Evolutionary conservation across 2,113 vertebrate species (phyloP).

Genomic region (Dicaeum eximium): DNA sequence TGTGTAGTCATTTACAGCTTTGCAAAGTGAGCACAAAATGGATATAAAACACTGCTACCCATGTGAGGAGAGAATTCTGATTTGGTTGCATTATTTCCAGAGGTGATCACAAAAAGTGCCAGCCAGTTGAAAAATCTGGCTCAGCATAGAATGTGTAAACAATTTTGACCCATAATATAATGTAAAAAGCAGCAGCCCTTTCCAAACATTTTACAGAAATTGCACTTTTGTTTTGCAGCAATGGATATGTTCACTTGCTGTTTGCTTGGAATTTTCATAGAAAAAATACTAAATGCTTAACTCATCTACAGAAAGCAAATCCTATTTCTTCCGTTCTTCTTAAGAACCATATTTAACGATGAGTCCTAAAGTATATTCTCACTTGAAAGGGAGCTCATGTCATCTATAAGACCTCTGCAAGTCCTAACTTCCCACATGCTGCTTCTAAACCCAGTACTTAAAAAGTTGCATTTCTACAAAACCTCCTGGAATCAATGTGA

Average conservation of each 20-base stretch:
- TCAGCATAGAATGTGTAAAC: not conserved
- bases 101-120: not conserved
- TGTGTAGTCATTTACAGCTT: constrained; percentile 33
- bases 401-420: not conserved
- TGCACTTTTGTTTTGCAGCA: not conserved
- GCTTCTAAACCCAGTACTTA: not conserved
- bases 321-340: not conserved
- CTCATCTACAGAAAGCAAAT: not conserved
- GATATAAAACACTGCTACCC: not conserved
- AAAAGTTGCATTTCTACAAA: not conserved
- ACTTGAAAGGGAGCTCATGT: not conserved
- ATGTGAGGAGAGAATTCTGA: constrained; percentile 12
- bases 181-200: not conserved
- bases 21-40: constrained; percentile 40
- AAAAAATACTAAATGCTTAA: not conserved
- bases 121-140: not conserved
- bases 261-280: not conserved
- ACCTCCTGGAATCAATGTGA: not conserved
- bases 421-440: not conserved
- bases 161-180: constrained; percentile 3
- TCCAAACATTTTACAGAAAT: not conserved
- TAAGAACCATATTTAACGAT: not conserved
- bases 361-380: not conserved
- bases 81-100: constrained; percentile 40
- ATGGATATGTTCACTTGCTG: not conserved